A percentile compares a stretch with the other conserved stretches of the same genome.
Evolutionary conservation across 2,888 invertebrate genomes (phyloP).

Genomic region (Hirudinaria manillensis): DNA sequence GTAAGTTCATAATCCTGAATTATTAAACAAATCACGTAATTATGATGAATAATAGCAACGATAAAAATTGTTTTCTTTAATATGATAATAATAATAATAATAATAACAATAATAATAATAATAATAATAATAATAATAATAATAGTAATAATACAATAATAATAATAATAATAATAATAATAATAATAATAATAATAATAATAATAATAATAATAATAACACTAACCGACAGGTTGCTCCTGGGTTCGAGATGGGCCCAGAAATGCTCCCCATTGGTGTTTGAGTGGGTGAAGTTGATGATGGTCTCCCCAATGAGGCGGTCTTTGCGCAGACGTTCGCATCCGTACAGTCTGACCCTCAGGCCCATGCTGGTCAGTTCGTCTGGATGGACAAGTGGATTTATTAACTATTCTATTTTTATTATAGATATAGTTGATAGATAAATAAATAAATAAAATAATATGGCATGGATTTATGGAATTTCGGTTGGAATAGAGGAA

Average conservation of each 20-base stretch:
- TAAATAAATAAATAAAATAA: neutral
- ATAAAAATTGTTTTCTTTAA: too few species aligned
- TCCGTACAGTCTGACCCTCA: constrained; percentile 81
- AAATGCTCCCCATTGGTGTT: neutral
- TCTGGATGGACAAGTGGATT: constrained; percentile 57
- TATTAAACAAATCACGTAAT: too few species aligned
- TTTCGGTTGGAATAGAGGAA: neutral
- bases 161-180: too few species aligned
- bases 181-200: neutral
- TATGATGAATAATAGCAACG: too few species aligned
- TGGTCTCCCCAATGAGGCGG: constrained; percentile 79
- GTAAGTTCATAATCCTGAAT: too few species aligned
- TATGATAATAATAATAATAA: too few species aligned
- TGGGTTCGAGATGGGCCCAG: constrained; percentile 63
- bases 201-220: neutral
- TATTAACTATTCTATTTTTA: neutral
- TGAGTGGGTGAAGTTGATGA: constrained; percentile 57
- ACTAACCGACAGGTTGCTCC: constrained; percentile 52
- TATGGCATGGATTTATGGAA: neutral
- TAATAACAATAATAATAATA: too few species aligned
- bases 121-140: too few species aligned
- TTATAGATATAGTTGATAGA: neutral
- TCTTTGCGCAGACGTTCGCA: constrained; percentile 75
- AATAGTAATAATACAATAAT: too few species aligned
- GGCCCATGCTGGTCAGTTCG: constrained; percentile 84